Evolutionary conservation across 2,113 vertebrate species (phyloP).

Genomic region (Chlorodrepanis virens): DNA sequence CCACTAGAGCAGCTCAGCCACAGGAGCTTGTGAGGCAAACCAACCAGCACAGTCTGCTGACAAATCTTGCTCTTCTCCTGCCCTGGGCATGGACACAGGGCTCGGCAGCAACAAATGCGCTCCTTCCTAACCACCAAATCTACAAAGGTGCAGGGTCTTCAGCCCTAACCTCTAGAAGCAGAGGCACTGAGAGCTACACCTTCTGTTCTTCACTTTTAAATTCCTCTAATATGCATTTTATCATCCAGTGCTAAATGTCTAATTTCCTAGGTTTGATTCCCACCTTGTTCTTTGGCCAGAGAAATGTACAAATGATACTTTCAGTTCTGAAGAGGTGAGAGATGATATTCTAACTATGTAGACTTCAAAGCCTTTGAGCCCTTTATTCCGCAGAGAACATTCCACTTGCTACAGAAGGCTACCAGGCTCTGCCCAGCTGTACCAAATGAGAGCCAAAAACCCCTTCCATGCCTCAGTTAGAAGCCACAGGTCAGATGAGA

Average conservation of each 20-base stretch:
- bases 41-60: not conserved
- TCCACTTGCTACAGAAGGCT: not conserved
- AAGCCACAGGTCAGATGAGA: not conserved
- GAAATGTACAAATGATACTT: not conserved
- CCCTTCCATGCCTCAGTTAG: not conserved
- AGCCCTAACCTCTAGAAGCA: not conserved
- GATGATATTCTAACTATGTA: not conserved
- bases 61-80: not conserved
- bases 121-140: not conserved
- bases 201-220: not conserved
- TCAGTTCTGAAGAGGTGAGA: not conserved
- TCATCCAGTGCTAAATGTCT: not conserved
- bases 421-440: not conserved
- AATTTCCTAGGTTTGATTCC: not conserved
- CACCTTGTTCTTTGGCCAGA: not conserved
- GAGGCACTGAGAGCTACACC: not conserved
- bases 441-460: not conserved
- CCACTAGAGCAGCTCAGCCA: not conserved
- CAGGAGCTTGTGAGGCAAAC: not conserved
- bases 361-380: not conserved
- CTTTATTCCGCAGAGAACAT: not conserved
- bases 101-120: accelerated
- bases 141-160: not conserved
- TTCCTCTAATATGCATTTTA: not conserved
- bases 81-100: not conserved